A percentile compares a stretch with the other conserved stretches of the same genome.
phyloP scores from a whole-genome alignment of 2,888 invertebrate genomes.

The Cremastinae sp. region DNA sequence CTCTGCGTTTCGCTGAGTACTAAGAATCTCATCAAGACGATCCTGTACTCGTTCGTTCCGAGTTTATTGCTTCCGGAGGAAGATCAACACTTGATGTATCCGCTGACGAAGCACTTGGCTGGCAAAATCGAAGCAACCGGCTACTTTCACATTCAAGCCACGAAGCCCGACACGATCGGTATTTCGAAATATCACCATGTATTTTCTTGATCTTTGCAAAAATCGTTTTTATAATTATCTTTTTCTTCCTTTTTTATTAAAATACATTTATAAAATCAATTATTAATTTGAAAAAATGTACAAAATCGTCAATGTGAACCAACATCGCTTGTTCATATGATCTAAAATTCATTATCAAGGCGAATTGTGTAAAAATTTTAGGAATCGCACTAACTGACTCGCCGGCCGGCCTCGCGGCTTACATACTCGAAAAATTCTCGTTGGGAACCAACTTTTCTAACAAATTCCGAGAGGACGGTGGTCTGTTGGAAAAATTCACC shows the following conservation, averaged over 20 bases:
- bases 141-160: slow-evolving; percentile 84
- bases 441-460: slow-evolving; percentile 84
- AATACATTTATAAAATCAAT: too few species aligned
- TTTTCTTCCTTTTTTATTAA: too few species aligned
- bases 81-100: slow-evolving; percentile 69
- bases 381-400: slow-evolving; percentile 88
- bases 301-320: too few species aligned
- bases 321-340: too few species aligned
- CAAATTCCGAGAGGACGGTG: slow-evolving; percentile 84
- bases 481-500: slow-evolving; percentile 83
- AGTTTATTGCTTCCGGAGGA: slow-evolving; percentile 69
- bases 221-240: too few species aligned
- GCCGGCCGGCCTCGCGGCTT: slow-evolving; percentile 93
- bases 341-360: too few species aligned
- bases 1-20: slow-evolving; percentile 75
- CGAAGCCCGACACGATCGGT: slow-evolving; percentile 89
- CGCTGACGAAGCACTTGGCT: slow-evolving; percentile 65
- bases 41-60: slow-evolving; percentile 71
- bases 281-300: too few species aligned
- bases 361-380: too few species aligned
- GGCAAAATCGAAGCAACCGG: slow-evolving; percentile 71
- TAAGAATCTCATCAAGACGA: slow-evolving; percentile 60
- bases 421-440: slow-evolving; percentile 93
- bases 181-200: too few species aligned
- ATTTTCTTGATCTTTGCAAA: too few species aligned